Evolutionary conservation across 2,888 invertebrate genomes (phyloP), one percentile per base, ranked within the genome.

Genomic region (Protonemura montana): DNA sequence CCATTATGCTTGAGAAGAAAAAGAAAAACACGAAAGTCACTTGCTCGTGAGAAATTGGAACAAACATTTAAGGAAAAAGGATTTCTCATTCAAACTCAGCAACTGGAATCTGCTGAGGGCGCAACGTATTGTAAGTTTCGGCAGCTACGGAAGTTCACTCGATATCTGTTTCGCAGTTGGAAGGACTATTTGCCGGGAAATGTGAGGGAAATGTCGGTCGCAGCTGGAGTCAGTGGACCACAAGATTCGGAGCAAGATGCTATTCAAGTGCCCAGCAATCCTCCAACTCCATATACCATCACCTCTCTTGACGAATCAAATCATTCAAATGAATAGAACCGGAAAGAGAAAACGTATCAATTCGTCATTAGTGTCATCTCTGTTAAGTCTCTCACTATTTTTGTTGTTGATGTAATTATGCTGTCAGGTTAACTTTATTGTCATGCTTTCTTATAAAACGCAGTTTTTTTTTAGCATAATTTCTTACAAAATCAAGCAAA

Each of bases 81-180:
- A 0, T 98, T 98, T 90, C 92, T 98, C 83, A 98, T 98, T 86
- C 98, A 98, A 90, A 98, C 98, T 0, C 98, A 98, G 90, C 98
- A 98, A 90, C 92, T 98, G 85, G 97, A 98, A 90, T 97, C 97
- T 0, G 97, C 98, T 0, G 98, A 98, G 90, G 98, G 98, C 0
- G 97, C 98, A 0, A 98, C 98, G 0, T 98, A 98, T 90, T 98
- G 98, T 91, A 98, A 98, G 91, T 98, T 98, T 90, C 92, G 98
- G 82, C 98, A 98, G 90, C 92, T 98, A 30, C 93, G 97, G 88
- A 98, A 98, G 91, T 98, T 98, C 90, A 98, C 98, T 0, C 93
- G 98, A 85, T 98, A 98, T 90, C 92, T 98, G 88, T 97, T 98
- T 89, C 93, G 98, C 89, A 97, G 97, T 90, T 98, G 98, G 98